phyloP scores from a whole-genome alignment of 2,888 invertebrate genomes.

The Diarsia mendica region DNA sequence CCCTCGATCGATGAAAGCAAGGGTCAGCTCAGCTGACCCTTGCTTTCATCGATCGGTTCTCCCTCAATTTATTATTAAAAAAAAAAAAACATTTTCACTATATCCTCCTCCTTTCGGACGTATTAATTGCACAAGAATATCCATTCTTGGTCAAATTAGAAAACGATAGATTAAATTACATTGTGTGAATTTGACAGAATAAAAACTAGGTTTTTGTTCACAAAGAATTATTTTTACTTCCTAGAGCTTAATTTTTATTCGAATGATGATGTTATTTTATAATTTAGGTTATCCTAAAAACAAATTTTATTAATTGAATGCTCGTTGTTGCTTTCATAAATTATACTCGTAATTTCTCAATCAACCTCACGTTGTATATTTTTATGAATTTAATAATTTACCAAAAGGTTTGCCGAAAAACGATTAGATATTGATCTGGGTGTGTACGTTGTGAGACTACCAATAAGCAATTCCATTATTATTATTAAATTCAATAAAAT shows the following conservation, averaged over 20 bases:
- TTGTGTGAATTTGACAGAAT: not conserved
- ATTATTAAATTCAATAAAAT: too few relatives aligned
- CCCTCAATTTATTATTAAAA: not conserved
- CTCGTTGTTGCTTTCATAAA: not conserved
- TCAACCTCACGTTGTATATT: not conserved
- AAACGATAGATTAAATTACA: not conserved
- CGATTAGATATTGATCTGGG: constrained; percentile 4
- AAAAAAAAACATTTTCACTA: not conserved
- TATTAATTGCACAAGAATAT: not conserved
- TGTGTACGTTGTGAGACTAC: not conserved
- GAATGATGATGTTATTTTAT: not conserved
- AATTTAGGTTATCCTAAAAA: not conserved
- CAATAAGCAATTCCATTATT: too few relatives aligned
- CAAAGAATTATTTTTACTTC: not conserved
- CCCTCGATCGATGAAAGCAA: too few relatives aligned
- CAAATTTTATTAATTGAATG: not conserved
- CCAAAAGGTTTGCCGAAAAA: not conserved
- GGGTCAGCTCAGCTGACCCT: too few relatives aligned
- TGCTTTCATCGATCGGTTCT: not conserved
- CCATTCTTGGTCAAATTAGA: too few relatives aligned
- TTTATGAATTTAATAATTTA: not conserved
- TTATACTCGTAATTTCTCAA: not conserved
- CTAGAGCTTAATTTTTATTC: not conserved
- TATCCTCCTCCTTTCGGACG: not conserved
- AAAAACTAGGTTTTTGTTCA: not conserved